Evolutionary conservation across 2,797 vertebrate species (phyloP), one percentile per base, ranked within the genome.

Genomic region (Syndactyla subalaris): DNA sequence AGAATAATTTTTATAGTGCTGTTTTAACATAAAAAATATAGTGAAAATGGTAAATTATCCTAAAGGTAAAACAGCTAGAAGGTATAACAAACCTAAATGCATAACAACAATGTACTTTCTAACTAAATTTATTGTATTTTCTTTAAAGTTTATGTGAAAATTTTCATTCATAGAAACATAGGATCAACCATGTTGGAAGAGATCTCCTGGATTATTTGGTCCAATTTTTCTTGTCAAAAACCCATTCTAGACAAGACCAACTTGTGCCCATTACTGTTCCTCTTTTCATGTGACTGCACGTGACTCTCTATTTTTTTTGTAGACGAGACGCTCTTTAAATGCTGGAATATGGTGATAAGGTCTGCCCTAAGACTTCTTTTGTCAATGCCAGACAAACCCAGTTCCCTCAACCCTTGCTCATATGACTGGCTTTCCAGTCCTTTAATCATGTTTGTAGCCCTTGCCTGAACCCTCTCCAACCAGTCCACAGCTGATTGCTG

Each of bases 21-120:
- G 14, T 10, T 92, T 85, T 86, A 59, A 61, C 22, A 89, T 67
- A 78, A 86, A 58, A 48, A 83, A 8, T 51, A 46, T 46, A 72
- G 36, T 78, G 24, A 96, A 95, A 89, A 55, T 54, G 32, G 17
- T 61, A 80, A 78, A 75, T 86, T 86, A 58, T 72, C 91, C 59
- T 68, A 49, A 79, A 75, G 17, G 4, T 5, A 48, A 74, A 92
- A 83, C 80, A 0, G 63, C 46, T 80, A 34, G 29, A 89, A 86
- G 5, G 13, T 27, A 45, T 36, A 83, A 66, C 18, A 76, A 78
- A 65, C 30, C 80, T 91, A 52, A 24, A 48, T 46, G 6, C 13
- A 38, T 38, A 80, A 72, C 58, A 77, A 55, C 36, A 57, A 84
- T 13, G 14, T 67, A 54, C 5, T n/a, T 83, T 83, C 36, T 89